Conservation (phyloP, 2,113 vertebrate genomes). For the Lynx canadensis region DNA sequence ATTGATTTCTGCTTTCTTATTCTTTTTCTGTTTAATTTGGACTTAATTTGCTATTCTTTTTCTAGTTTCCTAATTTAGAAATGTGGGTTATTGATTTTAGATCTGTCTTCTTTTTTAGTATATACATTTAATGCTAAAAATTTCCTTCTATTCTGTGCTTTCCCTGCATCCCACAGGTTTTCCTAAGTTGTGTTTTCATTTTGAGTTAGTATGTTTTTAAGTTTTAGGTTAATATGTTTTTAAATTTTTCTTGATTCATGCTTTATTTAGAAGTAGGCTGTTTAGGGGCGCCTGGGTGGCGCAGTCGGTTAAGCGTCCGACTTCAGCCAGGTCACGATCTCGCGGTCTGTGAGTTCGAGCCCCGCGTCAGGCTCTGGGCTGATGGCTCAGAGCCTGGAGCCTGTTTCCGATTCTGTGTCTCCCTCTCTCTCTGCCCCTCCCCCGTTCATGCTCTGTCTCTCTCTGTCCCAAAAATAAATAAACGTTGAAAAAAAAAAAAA, state of each 20-base stretch:
- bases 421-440: too few species aligned
- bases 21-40: neutral
- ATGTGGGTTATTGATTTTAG: neutral
- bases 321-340: too few species aligned
- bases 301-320: too few species aligned
- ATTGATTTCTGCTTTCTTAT: neutral
- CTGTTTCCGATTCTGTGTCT: too few species aligned
- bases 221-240: neutral
- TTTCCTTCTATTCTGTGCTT: neutral
- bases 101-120: neutral
- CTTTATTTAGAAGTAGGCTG: neutral
- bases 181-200: neutral
- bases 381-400: too few species aligned
- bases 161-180: neutral
- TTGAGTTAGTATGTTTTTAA: neutral
- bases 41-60: neutral
- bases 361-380: too few species aligned
- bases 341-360: too few species aligned
- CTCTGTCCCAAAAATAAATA: too few species aligned
- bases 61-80: neutral
- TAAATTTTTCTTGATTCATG: neutral
- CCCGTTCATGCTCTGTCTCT: too few species aligned
- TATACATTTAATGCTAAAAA: neutral
- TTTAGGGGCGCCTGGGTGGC: too few species aligned
- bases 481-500: too few species aligned